Evolutionary conservation across 2,797 vertebrate species (phyloP).

Genomic region (Lagocephalus sceleratus): DNA sequence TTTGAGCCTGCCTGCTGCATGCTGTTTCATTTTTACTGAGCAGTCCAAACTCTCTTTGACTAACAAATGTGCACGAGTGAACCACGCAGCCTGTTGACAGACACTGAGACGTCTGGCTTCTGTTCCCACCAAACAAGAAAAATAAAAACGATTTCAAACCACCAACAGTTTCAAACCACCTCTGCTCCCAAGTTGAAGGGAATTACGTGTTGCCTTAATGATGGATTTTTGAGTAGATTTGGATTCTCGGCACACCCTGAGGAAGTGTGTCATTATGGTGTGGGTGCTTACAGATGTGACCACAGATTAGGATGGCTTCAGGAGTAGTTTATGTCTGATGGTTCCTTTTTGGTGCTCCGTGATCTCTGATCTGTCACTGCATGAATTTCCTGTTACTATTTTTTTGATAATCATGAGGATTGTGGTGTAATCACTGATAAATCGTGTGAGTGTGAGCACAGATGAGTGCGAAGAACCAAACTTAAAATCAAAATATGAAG

Average conservation of each 20-base stretch:
- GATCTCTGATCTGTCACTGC: constrained; percentile 6
- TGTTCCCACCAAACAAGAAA: neutral
- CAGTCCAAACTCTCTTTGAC: constrained; percentile 37
- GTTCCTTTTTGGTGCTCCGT: constrained; percentile 19
- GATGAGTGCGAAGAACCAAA: no score
- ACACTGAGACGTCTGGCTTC: neutral
- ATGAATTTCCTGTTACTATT: neutral
- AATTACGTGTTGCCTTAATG: constrained; percentile 14
- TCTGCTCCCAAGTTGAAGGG: constrained; percentile 7
- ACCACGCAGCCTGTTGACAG: neutral
- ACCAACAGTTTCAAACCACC: no score
- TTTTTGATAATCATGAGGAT: neutral
- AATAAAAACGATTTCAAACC: no score
- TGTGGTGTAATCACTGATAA: no score
- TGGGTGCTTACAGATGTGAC: constrained; percentile 39
- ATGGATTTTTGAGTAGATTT: constrained; percentile 25
- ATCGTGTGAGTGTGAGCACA: no score
- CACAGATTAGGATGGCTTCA: constrained; percentile 36
- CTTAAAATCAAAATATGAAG: no score
- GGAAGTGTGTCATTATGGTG: constrained; percentile 61
- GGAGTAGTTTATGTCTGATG: constrained; percentile 2
- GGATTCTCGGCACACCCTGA: constrained; percentile 47
- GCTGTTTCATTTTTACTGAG: constrained; percentile 26
- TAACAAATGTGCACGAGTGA: constrained; percentile 25
- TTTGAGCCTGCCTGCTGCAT: constrained; percentile 43